Evolutionary conservation across 2,888 invertebrate species (phyloP).

Genomic region (Anarsia innoxiella): DNA sequence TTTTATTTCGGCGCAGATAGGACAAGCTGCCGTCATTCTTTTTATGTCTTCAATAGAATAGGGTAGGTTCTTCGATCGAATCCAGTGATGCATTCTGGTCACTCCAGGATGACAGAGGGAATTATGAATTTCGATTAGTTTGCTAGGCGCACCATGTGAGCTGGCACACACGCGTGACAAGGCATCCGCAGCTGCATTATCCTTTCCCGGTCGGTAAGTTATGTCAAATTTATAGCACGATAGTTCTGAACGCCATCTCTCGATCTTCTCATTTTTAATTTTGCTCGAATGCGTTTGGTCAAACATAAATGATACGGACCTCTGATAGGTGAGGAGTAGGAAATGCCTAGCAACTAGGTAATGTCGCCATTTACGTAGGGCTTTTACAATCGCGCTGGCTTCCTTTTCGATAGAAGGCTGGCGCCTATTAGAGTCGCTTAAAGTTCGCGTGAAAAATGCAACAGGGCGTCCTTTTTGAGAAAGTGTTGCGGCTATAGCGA

Average conservation of each 20-base stretch:
- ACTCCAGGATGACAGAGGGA: slow-evolving; percentile 4
- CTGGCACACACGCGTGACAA: slow-evolving; percentile 15
- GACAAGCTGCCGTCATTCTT: slow-evolving; percentile 12
- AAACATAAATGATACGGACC: slow-evolving; percentile 18
- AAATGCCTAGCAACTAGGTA: slow-evolving; percentile 11
- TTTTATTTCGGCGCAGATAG: slow-evolving; percentile 16
- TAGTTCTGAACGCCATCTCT: slow-evolving; percentile 19
- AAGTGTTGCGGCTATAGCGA: slow-evolving; percentile 10
- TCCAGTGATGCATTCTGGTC: slow-evolving; percentile 15
- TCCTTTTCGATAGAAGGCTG: slow-evolving; percentile 20
- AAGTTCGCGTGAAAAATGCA: slow-evolving; percentile 10
- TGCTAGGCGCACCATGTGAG: slow-evolving; percentile 2
- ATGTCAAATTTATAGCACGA: slow-evolving; percentile 20
- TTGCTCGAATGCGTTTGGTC: slow-evolving; percentile 11
- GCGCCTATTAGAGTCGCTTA: slow-evolving; percentile 11
- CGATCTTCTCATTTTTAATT: slow-evolving; percentile 20
- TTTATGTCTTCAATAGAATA: slow-evolving; percentile 16
- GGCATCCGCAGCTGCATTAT: slow-evolving; percentile 19
- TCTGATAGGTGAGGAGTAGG: slow-evolving; percentile 13
- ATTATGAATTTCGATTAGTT: slow-evolving; percentile 9
- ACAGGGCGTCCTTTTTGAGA: slow-evolving; percentile 11
- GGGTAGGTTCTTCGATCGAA: slow-evolving; percentile 8
- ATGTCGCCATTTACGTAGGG: slow-evolving; percentile 12
- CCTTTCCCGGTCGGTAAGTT: slow-evolving; percentile 18
- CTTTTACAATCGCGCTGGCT: slow-evolving; percentile 17